A percentile compares a stretch with the other conserved stretches of the same genome.
These are phyloP conservation scores for Tupaia chinensis DNA, from an alignment of 2,113 vertebrate species.

Conservation along the genomic window DNA sequence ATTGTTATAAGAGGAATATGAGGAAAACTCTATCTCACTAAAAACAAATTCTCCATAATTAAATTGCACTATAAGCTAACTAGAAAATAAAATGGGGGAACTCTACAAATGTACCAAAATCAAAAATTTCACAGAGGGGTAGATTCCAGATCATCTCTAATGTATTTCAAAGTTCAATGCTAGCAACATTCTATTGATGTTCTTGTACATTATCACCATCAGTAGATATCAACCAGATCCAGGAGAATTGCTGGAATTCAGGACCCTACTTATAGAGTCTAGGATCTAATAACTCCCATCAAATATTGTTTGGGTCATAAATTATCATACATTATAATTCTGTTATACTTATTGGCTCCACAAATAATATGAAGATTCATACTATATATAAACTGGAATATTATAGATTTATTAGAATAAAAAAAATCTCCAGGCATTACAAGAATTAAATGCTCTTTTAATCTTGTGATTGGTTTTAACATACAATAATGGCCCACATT, in stretches of 20 bases:
- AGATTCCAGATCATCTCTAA: not conserved
- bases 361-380: conserved; percentile 21
- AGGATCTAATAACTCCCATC: not conserved
- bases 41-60: conserved; percentile 27
- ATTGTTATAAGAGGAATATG: not conserved
- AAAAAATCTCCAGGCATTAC: not conserved
- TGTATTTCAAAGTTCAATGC: not conserved
- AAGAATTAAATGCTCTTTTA: conserved; percentile 45
- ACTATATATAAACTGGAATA: not conserved
- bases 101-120: not conserved
- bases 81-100: not conserved
- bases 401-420: not conserved
- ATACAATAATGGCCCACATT: not conserved
- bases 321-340: not conserved
- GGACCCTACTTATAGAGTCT: not conserved
- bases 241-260: not conserved
- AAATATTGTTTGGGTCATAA: not conserved
- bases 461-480: not conserved
- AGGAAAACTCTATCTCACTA: not conserved
- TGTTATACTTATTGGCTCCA: not conserved
- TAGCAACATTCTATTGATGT: not conserved
- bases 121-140: conserved; percentile 4
- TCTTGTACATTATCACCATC: not conserved
- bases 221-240: not conserved
- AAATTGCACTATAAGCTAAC: conserved; percentile 14